Evolutionary conservation across 2,797 vertebrate genomes (phyloP).

Genomic region (Chiroxiphia lanceolata): DNA sequence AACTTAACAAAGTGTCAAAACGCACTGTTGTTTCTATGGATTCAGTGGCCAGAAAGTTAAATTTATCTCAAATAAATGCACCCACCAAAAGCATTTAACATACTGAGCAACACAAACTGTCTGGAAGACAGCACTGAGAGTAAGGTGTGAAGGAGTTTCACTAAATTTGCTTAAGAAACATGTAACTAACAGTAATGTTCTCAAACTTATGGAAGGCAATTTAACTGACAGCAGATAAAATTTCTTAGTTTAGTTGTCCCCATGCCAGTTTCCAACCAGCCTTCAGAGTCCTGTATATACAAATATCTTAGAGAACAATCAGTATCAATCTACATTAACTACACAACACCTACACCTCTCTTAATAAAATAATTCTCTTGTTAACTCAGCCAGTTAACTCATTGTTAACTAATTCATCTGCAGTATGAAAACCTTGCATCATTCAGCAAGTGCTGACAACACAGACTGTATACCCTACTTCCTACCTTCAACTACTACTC

Average conservation of each 20-base stretch:
- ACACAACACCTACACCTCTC: neutral
- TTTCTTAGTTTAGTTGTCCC: neutral
- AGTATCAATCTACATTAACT: neutral
- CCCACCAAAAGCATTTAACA: neutral
- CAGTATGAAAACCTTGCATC: neutral
- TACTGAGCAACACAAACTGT: neutral
- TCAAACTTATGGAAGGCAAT: neutral
- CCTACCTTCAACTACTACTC: neutral
- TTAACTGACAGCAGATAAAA: neutral
- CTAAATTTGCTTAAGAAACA: neutral
- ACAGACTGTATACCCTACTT: fast-evolving
- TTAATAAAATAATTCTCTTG: neutral
- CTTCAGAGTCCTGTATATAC: neutral
- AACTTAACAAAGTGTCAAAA: neutral
- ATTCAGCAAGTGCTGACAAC: neutral
- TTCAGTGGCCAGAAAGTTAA: neutral
- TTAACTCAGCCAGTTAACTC: neutral
- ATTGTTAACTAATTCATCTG: neutral
- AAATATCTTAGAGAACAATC: neutral
- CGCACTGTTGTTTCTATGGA: neutral
- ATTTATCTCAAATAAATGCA: neutral
- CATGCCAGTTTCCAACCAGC: neutral
- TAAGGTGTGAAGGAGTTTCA: neutral
- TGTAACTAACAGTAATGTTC: neutral
- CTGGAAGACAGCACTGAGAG: neutral